These are phyloP conservation scores for Colinus virginianus DNA, from an alignment of 2,113 vertebrate species.

Conservation along the genomic window DNA sequence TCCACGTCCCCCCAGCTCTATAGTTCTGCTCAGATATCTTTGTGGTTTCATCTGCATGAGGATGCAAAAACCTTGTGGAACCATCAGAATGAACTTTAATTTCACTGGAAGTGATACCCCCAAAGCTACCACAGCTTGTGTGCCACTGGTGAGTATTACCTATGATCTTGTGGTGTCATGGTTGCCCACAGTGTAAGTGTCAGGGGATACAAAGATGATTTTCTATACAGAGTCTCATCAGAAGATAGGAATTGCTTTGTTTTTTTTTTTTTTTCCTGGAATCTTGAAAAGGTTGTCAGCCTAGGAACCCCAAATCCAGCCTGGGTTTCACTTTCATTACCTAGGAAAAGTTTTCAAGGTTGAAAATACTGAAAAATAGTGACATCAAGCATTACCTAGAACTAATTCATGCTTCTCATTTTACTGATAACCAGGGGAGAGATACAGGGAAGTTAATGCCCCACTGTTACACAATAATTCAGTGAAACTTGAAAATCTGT, in stretches of 20 bases:
- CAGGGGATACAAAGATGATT: neutral
- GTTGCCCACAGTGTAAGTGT: neutral
- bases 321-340: neutral
- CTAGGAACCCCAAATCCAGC: neutral
- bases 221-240: neutral
- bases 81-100: neutral
- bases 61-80: neutral
- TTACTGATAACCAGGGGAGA: conserved; percentile 73
- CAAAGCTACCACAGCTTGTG: neutral
- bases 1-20: neutral
- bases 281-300: neutral
- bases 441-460: conserved; percentile 63
- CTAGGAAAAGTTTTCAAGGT: conserved; percentile 40
- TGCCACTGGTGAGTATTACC: neutral
- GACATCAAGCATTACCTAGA: conserved; percentile 25
- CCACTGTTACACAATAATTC: conserved; percentile 68
- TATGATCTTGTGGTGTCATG: neutral
- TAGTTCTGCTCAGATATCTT: neutral
- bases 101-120: neutral
- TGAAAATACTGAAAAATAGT: conserved; percentile 47
- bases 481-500: conserved; percentile 72
- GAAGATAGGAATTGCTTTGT: neutral
- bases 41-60: neutral
- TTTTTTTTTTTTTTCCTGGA: neutral
- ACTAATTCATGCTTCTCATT: conserved; percentile 59